Evolutionary conservation across 92 coral and sea anemone genomes (phyloP), one percentile per base, ranked within the genome.

Genomic region (Desmophyllum pertusum): DNA sequence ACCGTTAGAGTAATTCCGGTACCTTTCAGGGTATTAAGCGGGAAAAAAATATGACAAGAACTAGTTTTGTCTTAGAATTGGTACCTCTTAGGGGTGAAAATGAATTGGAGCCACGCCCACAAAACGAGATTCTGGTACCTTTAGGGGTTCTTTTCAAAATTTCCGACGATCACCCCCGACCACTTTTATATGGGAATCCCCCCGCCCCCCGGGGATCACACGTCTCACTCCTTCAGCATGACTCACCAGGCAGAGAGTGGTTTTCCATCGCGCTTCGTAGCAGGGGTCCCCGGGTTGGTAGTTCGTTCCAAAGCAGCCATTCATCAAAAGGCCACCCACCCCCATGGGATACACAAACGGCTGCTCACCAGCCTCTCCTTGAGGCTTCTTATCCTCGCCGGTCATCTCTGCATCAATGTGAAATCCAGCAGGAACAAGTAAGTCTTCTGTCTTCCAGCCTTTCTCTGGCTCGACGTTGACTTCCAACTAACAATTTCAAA

Each of bases 361-460:
- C 13, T 45, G 59, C 27, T 74, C 78, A n/a, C 75, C 75, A 18
- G 61, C 5, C 37, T 74, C 41, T 27, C 63, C 78, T 19, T 74
- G 5, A 17, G 78, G 40, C 29, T 74, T 45, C 19, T 74, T 63
- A 51, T 29, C 78, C 25, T 46, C 63, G 29, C 63, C 78, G 1
- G 37, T 21, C 7, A 74, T 33, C 48, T 74, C 62, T 30, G 62
- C 53, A 14, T 48, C 78, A 9, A 74, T 45, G 29, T 74, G 78
- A 40, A 45, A 74, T 8, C 62, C 61, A 15, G 78, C 59, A 17
- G 78, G 78, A 27, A 74, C 78, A 74, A 74, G 42, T 57, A 73
- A 25, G 30, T 73, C 55, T 46, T 73, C 77, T 41, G 52, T 73
- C 42, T 41, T 43, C 77, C 77, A 73, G 14, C 77, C 77, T 73